Evolutionary conservation across 1,140 invertebrate genomes (phyloP), one percentile per base, ranked within the genome.

Genomic region (Bombus superbus): DNA sequence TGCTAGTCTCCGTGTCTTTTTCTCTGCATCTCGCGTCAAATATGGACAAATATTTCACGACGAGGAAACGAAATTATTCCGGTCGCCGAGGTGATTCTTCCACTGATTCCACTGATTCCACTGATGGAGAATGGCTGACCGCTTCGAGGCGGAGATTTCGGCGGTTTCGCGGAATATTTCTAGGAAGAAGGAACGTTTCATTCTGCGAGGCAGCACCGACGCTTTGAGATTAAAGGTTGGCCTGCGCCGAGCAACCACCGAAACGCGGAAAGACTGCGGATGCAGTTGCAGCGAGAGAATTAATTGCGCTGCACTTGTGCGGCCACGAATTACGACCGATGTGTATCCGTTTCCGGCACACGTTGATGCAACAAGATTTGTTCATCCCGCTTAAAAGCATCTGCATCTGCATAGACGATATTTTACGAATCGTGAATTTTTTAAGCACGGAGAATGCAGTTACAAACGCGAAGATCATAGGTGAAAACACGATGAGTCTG

Each of bases 311-410:
- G 87, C 88, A 85, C 88, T 86, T 85, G 79, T 82, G 80, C 80
- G 83, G 87, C 87, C 88, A 88, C 87, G 87, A 89, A 89, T 89
- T 89, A 89, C 87, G 87, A 85, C 87, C 85, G 87, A 83, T 86
- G 84, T 81, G 76, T 89, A 89, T 85, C 88, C 79, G 86, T 89
- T 85, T 83, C 88, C 84, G 72, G 69, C 69, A 57, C 80, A 89
- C 75, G 81, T 86, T 86, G 81, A 89, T 89, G 78, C 76, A 75
- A 84, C 40, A 64, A 47, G 87, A 89, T 89, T 83, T 86, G 83
- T 75, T 82, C 72, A 38, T 59, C 11, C 75, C 6, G 11, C n/a
- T 64, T 32, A n/a, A 73, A 59, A 42, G 80, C 40, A 35, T 82
- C 22, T 0, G 59, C 28, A 62, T 11, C 3, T 5, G 59, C 59